These are phyloP conservation scores for Pachydiplax longipennis DNA, from an alignment of 2,888 invertebrate genomes.

Conservation along the genomic window DNA sequence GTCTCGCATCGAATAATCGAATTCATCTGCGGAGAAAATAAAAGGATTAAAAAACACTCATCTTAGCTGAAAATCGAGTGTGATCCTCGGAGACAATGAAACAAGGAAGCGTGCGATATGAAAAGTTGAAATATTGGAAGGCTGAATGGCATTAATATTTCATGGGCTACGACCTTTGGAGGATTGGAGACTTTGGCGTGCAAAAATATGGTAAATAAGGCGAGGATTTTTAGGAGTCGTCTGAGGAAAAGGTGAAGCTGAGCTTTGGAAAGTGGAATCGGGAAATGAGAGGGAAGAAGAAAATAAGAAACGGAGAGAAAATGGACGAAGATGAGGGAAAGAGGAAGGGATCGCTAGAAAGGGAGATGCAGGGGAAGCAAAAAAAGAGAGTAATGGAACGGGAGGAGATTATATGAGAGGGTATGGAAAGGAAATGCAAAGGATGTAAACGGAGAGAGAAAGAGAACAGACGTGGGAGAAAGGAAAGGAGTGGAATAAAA, in stretches of 20 bases:
- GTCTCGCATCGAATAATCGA: too few species aligned
- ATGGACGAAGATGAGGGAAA: not conserved
- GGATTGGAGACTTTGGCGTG: slow-evolving; percentile 41
- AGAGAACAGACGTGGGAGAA: not conserved
- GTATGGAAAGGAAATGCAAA: not conserved
- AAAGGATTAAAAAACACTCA: too few species aligned
- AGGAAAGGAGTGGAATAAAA: not conserved
- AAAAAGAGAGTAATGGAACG: not conserved
- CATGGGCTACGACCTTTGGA: slow-evolving; percentile 17
- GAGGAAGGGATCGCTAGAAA: not conserved
- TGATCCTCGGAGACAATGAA: not conserved
- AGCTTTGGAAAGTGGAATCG: not conserved
- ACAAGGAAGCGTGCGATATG: not conserved
- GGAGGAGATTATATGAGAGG: not conserved
- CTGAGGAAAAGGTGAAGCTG: not conserved
- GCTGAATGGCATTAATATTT: slow-evolving; percentile 35
- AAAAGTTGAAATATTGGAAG: slow-evolving; percentile 37
- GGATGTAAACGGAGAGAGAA: too few species aligned
- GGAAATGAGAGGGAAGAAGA: not conserved
- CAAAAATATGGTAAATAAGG: slow-evolving; percentile 42
- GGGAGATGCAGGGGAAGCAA: not conserved
- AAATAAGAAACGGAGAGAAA: not conserved
- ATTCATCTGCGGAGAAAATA: too few species aligned
- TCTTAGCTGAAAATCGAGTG: not conserved
- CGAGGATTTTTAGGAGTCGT: slow-evolving; percentile 2